Base-by-base conservation (phyloP, 2,888 invertebrate species). In the Ischnus inquisitorius region DNA sequence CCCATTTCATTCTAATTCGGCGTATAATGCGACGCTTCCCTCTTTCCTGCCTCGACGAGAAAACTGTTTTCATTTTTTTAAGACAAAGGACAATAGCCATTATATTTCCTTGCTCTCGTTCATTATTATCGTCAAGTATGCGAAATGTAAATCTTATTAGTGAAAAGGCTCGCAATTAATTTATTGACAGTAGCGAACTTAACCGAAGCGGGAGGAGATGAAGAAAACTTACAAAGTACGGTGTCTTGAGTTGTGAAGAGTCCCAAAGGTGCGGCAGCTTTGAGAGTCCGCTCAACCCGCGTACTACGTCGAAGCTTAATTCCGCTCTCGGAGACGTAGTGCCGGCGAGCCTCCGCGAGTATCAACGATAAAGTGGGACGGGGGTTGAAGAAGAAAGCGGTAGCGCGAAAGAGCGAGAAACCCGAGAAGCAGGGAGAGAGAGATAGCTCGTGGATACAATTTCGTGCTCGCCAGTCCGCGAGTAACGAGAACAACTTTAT, bases 401-500 rank as follows among this genome's bases (percentile, higher is more conserved):
- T 19, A 34, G 64, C 43, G 60, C 57, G 34, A 22, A 51, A 34
- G 43, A 41, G 43, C 16, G 57, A 10, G 34, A 64, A 25, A n/a
- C 8, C 43, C 60, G 64, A 28, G 60, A 57, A 14, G 5, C 39
- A 28, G 22, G 22, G 25, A 12, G 57, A 10, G 34, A 64, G 19
- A 34, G 19, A 14, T 46, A 74, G 72, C 64, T 54, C 75, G 54
- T 60, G 68, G 76, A 79, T 85, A 75, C 79, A 85, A 82, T 85
- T 84, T 77, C 74, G 79, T 82, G 84, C 77, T 83, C 83, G 62
- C 68, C 68, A 67, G 82, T 72, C 65, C 78, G 57, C 64, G 67
- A 85, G 78, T 85, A 85, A 86, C 79, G 74, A 83, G 83, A 82
- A 86, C 81, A 86, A 86, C 82, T 85, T 86, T 78, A 85, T 85